phyloP scores from a whole-genome alignment of 2,113 vertebrate genomes.

The Cyprinus carpio region DNA sequence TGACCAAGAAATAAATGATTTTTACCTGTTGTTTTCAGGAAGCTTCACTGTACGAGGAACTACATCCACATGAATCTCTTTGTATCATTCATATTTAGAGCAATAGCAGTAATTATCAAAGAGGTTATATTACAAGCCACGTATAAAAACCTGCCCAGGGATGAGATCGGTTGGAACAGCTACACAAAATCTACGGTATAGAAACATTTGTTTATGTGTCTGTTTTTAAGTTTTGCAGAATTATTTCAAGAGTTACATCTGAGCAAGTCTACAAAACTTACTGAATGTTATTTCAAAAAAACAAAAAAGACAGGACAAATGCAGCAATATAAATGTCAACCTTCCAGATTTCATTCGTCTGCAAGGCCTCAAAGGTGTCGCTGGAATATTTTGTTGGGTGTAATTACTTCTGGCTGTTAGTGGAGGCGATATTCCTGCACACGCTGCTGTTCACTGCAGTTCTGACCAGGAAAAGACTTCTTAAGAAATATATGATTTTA shows the following conservation, averaged over 20 bases:
- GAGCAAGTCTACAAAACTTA: not conserved
- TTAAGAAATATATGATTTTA: constrained; percentile 86
- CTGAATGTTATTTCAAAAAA: not conserved
- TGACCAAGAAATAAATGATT: constrained; percentile 12
- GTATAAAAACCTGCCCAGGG: constrained; percentile 78
- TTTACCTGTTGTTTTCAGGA: constrained; percentile 75
- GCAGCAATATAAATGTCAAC: constrained; percentile 12
- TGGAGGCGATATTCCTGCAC: constrained; percentile 92
- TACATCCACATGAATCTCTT: constrained; percentile 99
- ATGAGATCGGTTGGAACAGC: constrained; percentile 83
- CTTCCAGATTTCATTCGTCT: constrained; percentile 75
- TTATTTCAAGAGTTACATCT: not conserved
- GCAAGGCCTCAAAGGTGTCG: constrained; percentile 82
- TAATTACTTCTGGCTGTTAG: constrained; percentile 92
- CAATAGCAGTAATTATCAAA: constrained; percentile 82
- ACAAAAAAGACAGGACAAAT: not conserved
- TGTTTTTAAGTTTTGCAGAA: not conserved
- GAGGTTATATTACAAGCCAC: constrained; percentile 76
- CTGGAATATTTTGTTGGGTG: constrained; percentile 92
- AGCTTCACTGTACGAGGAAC: constrained; percentile 95
- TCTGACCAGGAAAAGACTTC: constrained; percentile 80
- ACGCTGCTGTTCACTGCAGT: constrained; percentile 83
- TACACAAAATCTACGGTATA: constrained; percentile 79
- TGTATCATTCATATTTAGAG: constrained; percentile 89
- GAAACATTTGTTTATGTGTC: not conserved